Conservation (phyloP, 2,888 invertebrate genomes). For the Ichneumoninae sp. region DNA sequence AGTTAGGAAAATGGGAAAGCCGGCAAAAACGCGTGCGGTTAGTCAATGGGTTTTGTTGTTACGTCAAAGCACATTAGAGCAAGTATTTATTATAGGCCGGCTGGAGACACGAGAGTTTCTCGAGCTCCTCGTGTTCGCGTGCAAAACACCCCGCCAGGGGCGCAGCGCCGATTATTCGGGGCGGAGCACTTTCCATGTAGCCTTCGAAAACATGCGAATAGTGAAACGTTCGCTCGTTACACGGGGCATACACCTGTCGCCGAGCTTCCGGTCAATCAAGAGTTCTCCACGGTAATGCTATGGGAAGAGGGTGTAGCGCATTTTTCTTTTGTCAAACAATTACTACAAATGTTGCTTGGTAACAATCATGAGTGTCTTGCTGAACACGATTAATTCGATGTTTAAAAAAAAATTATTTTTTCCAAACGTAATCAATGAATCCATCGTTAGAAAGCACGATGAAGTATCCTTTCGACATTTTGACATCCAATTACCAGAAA, state of each 20-base stretch:
- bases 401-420: background rate
- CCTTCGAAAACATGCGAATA: constrained; percentile 30
- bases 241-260: constrained; percentile 23
- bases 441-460: background rate
- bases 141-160: constrained; percentile 25
- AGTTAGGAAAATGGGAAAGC: constrained; percentile 58
- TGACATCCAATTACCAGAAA: background rate
- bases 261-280: constrained; percentile 11
- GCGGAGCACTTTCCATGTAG: constrained; percentile 20
- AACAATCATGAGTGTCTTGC: background rate
- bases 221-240: constrained; percentile 29
- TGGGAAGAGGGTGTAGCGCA: background rate
- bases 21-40: constrained; percentile 34
- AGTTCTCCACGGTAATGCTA: background rate
- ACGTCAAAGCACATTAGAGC: constrained; percentile 46
- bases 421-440: background rate
- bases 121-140: constrained; percentile 39
- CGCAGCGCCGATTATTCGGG: constrained; percentile 14
- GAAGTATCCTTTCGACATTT: background rate
- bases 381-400: background rate
- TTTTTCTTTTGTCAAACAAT: background rate
- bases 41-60: constrained; percentile 44
- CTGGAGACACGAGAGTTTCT: constrained; percentile 40
- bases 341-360: background rate
- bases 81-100: background rate